Evolutionary conservation across 2,888 invertebrate genomes (phyloP).

Genomic region (Mythimna ferrago): DNA sequence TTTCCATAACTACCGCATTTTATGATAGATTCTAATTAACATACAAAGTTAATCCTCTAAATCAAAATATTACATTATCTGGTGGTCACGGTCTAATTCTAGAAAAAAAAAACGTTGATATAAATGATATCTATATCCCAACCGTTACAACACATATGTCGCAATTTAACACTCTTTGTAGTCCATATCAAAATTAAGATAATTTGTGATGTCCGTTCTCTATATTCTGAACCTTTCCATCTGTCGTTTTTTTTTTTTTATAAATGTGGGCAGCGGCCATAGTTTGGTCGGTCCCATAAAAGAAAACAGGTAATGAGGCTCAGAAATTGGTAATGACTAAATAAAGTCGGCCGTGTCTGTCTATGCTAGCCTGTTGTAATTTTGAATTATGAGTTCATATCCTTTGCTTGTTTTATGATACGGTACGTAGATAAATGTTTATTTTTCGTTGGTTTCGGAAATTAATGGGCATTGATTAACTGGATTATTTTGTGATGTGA

Average conservation of each 20-base stretch:
- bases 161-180: conserved; percentile 88
- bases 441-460: conserved; percentile 47
- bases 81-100: conserved; percentile 51
- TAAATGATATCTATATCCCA: conserved; percentile 69
- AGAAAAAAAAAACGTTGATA: conserved; percentile 62
- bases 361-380: conserved; percentile 75
- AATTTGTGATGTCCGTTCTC: conserved; percentile 87
- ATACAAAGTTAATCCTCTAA: conserved; percentile 42
- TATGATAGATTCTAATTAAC: conserved; percentile 27
- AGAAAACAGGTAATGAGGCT: conserved; percentile 84
- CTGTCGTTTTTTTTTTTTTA: conserved; percentile 80
- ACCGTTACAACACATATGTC: conserved; percentile 83
- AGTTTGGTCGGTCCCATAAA: conserved; percentile 84
- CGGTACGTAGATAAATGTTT: conserved; percentile 68
- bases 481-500: conserved; percentile 12
- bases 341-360: conserved; percentile 77
- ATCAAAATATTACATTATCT: conserved; percentile 55
- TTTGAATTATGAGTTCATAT: conserved; percentile 81
- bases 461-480: conserved; percentile 52
- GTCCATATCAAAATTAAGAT: conserved; percentile 89
- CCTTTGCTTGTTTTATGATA: conserved; percentile 73
- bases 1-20: conserved; percentile 14
- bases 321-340: conserved; percentile 87
- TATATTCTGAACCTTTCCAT: conserved; percentile 85
- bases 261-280: conserved; percentile 80